Evolutionary conservation across 2,113 vertebrate species (phyloP).

Genomic region (Geothlypis trichas): DNA sequence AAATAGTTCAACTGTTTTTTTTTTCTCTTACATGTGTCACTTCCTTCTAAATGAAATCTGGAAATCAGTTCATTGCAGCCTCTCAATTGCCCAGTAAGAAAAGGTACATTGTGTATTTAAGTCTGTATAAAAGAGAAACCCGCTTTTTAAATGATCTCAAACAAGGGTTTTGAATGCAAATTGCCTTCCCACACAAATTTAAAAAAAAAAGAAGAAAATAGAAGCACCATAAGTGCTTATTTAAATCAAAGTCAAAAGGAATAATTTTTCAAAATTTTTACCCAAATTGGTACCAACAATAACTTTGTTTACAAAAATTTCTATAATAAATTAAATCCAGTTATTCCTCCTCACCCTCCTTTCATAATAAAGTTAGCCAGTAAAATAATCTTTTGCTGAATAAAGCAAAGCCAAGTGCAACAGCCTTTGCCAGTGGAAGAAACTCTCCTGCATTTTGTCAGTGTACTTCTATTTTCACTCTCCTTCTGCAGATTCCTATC

Average conservation of each 20-base stretch:
- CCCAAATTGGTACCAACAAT: neutral
- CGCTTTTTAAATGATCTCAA: neutral
- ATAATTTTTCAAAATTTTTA: neutral
- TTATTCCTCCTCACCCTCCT: neutral
- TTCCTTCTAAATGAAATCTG: neutral
- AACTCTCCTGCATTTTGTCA: neutral
- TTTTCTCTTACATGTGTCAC: neutral
- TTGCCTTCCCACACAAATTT: neutral
- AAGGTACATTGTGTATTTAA: neutral
- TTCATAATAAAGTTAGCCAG: neutral
- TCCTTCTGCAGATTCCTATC: neutral
- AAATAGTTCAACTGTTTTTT: neutral
- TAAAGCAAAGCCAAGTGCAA: neutral
- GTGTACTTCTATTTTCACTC: neutral
- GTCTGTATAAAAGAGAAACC: neutral
- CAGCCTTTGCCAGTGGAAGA: neutral
- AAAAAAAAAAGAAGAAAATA: neutral
- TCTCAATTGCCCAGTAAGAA: neutral
- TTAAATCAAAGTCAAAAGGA: neutral
- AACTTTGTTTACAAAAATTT: neutral
- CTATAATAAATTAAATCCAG: neutral
- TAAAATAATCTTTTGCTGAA: neutral
- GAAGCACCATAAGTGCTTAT: neutral
- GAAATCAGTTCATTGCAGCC: neutral
- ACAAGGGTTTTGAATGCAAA: neutral